These are phyloP conservation scores for Octopus sinensis DNA, from an alignment of 1,140 invertebrate species.

Conservation along the genomic window DNA sequence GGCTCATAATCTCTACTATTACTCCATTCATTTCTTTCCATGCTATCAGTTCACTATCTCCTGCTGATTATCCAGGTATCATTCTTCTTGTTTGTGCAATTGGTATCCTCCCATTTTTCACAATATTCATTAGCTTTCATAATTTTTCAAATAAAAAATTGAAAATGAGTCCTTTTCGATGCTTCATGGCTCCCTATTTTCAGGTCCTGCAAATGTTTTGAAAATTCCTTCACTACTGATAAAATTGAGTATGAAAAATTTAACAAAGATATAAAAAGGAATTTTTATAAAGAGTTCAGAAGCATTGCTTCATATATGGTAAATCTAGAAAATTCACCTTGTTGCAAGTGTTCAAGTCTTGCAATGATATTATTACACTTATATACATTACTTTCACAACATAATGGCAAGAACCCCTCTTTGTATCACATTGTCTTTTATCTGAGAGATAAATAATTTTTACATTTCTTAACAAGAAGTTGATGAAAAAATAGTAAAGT, in stretches of 20 bases:
- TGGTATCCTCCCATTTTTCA: constrained; percentile 8
- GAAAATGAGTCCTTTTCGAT: constrained; percentile 3
- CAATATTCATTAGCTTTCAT: constrained; percentile 4
- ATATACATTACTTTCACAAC: constrained; percentile 1
- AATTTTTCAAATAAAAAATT: constrained; percentile 6
- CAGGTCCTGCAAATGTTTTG: constrained; percentile 9
- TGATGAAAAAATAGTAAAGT: neutral
- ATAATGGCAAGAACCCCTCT: neutral
- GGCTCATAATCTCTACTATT: constrained; percentile 1
- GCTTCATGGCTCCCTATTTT: constrained; percentile 11
- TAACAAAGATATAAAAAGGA: constrained; percentile 1
- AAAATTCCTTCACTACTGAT: neutral
- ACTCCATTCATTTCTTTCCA: constrained; percentile 9
- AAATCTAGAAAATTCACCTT: neutral
- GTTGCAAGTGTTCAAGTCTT: neutral
- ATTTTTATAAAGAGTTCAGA: neutral
- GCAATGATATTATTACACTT: neutral
- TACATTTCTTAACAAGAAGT: neutral
- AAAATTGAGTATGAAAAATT: constrained; percentile 8
- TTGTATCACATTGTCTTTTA: constrained; percentile 2
- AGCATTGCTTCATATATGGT: neutral
- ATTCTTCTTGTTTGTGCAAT: constrained; percentile 3
- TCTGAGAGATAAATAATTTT: constrained; percentile 1
- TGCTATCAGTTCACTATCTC: neutral
- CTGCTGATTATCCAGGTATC: constrained; percentile 7